Evolutionary conservation across 2,888 invertebrate species (phyloP), one percentile per base, ranked within the genome.

Genomic region (Aleiodes testaceus): DNA sequence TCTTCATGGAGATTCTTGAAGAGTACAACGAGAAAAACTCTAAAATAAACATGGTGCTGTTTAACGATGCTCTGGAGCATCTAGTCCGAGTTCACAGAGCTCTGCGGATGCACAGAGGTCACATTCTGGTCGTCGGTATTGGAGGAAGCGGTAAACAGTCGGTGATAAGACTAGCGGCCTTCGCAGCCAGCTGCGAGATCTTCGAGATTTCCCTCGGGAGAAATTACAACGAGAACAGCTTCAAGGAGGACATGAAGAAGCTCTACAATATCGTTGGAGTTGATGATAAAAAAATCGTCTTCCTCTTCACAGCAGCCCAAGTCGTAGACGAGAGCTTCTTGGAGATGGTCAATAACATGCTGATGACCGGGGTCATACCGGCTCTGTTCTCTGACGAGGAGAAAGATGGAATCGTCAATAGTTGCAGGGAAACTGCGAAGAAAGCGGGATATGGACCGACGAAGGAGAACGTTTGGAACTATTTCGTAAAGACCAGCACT

Each of bases 11-110:
- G 93, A 95, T 97, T 75, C 85, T 97, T 52, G 95, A 95, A 78
- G 94, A 96, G 78, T 97, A 94, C 87, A 95, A 94, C 83, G 96
- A 96, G 78, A 91, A 91, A 22, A 89, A 91, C 64, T 89, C 89
- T 72, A 93, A 93, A 82, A 90, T 97, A 88, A 92, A 92, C 22
- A 90, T 97, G 76, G 96, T 97, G 0, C 89, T 97, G 22, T 97
- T 97, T 84, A 95, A 97, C 82, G 97, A 97, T 84, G 97, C 96
- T 50, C 88, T 97, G 65, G 97, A 97, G 83, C 97, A 98, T 86
- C 85, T 97, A 81, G 97, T 96, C 0, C 90, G 97, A 55, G 91
- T 96, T 11, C 97, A 97, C 79, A 92, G 97, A 20, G 93, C 93
- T 0, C 88, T 97, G 73, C 91, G 97, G 75, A 93, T 96, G 92